Evolutionary conservation across 2,113 vertebrate species (phyloP).

Genomic region (Cynopterus brachyotis): DNA sequence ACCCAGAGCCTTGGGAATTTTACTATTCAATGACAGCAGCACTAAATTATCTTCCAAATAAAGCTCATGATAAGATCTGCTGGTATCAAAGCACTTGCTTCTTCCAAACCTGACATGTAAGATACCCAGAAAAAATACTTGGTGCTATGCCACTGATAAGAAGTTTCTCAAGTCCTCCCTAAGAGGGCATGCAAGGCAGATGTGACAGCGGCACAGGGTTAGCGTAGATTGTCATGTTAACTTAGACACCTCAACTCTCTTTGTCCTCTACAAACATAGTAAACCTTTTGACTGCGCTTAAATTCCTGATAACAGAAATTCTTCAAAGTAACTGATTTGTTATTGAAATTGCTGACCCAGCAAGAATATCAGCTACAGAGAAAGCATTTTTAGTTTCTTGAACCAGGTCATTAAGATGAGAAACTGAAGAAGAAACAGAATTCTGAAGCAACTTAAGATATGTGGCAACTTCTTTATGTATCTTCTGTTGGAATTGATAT

Average conservation of each 20-base stretch:
- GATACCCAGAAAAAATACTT: background rate
- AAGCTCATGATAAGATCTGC: background rate
- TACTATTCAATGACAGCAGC: background rate
- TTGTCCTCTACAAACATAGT: background rate
- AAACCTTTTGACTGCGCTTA: background rate
- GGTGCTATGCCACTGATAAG: background rate
- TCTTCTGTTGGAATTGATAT: background rate
- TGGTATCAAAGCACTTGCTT: background rate
- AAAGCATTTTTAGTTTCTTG: background rate
- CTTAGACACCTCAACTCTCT: background rate
- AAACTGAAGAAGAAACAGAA: background rate
- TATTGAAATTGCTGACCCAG: background rate
- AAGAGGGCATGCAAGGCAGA: background rate
- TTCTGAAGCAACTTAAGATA: background rate
- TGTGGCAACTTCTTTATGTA: background rate
- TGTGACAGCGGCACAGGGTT: fast-evolving
- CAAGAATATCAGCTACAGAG: background rate
- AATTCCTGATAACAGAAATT: background rate
- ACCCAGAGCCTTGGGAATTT: background rate
- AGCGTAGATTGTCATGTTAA: background rate
- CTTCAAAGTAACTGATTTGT: background rate
- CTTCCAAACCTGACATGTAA: conserved; percentile 47
- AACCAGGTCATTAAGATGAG: background rate
- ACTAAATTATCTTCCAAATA: conserved; percentile 38
- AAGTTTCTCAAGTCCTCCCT: background rate